A percentile compares a stretch with the other conserved stretches of the same genome.
phyloP scores from a whole-genome alignment of 2,797 vertebrate species.

The Fistularia commersonii region DNA sequence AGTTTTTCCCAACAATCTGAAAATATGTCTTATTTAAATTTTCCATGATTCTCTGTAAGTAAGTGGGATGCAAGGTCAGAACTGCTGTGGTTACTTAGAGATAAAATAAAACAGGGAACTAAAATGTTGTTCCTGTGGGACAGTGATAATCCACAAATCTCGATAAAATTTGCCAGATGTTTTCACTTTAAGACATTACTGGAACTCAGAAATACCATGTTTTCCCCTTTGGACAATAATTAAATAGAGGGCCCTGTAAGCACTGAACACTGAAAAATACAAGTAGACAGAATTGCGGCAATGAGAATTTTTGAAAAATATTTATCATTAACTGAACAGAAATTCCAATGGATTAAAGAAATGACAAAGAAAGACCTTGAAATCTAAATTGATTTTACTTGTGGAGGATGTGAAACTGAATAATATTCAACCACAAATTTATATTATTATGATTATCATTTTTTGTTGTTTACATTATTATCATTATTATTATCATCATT shows the following conservation, averaged over 20 bases:
- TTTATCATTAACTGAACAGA: constrained; percentile 1
- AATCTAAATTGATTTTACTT: too few species aligned
- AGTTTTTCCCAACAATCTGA: not conserved
- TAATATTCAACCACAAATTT: too few species aligned
- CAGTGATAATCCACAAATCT: constrained; percentile 14
- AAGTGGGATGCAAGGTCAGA: constrained; percentile 25
- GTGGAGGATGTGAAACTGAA: too few species aligned
- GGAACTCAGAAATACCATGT: not conserved
- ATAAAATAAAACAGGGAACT: not conserved
- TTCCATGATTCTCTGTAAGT: constrained; percentile 7
- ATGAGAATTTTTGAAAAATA: constrained; percentile 4
- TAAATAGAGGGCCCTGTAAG: constrained; percentile 22
- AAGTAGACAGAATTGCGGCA: constrained; percentile 4
- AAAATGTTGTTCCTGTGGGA: not conserved
- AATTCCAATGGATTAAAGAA: not conserved
- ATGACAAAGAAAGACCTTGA: too few species aligned
- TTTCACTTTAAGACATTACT: constrained; percentile 5
- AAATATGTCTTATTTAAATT: constrained; percentile 2
- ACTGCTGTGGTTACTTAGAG: not conserved
- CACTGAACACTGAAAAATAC: constrained; percentile 20
- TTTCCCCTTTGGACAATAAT: constrained; percentile 6
- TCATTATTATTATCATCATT: too few species aligned
- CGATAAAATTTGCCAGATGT: constrained; percentile 1
- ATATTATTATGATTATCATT: too few species aligned
- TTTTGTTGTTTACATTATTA: too few species aligned